A percentile compares a stretch with the other conserved stretches of the same genome.
Conservation (phyloP, 1,140 invertebrate genomes). For the Nephila pilipes region DNA sequence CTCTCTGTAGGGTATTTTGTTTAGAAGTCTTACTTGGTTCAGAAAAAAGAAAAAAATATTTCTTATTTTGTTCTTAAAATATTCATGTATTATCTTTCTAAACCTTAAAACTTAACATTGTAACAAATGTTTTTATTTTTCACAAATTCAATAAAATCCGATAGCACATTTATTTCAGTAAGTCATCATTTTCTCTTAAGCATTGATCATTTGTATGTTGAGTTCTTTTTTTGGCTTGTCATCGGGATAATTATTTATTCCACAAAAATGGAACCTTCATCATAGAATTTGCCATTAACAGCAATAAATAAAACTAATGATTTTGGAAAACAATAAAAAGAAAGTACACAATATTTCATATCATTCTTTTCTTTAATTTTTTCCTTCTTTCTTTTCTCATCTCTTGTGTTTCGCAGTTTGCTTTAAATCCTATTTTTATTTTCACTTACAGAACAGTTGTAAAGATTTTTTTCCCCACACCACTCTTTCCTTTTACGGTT, state of each 20-base stretch:
- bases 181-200: not conserved
- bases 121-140: no score
- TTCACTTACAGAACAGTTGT: slow-evolving; percentile 13
- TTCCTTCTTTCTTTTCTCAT: not conserved
- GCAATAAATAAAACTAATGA: slow-evolving; percentile 57
- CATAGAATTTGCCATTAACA: slow-evolving; percentile 8
- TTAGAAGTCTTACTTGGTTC: no score
- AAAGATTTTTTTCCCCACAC: not conserved
- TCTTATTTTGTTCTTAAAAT: no score
- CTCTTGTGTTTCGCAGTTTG: slow-evolving; percentile 18
- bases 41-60: no score
- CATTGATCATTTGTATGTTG: slow-evolving; percentile 1
- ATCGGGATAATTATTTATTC: slow-evolving; percentile 27
- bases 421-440: slow-evolving; percentile 28
- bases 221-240: slow-evolving; percentile 1
- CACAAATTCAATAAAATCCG: not conserved
- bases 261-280: not conserved
- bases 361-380: not conserved
- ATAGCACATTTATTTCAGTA: not conserved
- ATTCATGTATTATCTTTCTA: no score
- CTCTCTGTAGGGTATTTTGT: no score
- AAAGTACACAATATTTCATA: slow-evolving; percentile 24
- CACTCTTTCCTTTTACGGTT: slow-evolving; percentile 40
- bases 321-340: slow-evolving; percentile 17
- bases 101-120: no score